A percentile compares a stretch with the other conserved stretches of the same genome.
Evolutionary conservation across 2,113 vertebrate species (phyloP).

Genomic region (Rhynchopsitta pachyrhyncha): DNA sequence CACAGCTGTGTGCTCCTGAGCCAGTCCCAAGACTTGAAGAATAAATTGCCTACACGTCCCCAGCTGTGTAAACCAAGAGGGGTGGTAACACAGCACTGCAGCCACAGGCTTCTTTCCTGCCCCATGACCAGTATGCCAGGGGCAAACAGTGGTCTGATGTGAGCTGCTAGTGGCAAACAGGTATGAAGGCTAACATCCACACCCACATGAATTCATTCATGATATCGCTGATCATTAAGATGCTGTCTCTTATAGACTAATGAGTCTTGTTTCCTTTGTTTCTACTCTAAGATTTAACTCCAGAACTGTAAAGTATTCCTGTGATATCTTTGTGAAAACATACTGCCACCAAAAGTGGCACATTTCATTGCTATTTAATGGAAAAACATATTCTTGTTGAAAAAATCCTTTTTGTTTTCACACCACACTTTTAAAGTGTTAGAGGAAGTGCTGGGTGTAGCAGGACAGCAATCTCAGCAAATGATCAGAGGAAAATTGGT

Average conservation of each 20-base stretch:
- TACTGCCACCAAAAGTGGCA: background rate
- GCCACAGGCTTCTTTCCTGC: background rate
- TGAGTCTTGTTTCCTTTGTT: background rate
- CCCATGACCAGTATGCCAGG: accelerated
- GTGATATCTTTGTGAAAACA: background rate
- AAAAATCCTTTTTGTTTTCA: background rate
- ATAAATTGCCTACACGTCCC: background rate
- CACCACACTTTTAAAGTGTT: background rate
- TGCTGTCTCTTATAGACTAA: background rate
- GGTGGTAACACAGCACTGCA: background rate
- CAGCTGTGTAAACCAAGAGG: background rate
- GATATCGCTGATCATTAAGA: accelerated
- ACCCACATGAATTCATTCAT: background rate
- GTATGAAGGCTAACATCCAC: background rate
- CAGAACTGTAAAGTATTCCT: background rate
- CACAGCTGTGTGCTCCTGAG: background rate
- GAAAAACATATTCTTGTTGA: background rate
- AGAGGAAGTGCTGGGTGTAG: background rate
- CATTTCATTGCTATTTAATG: background rate
- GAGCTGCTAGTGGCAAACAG: background rate
- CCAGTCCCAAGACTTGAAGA: accelerated
- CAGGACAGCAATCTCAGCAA: background rate
- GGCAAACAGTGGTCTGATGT: accelerated
- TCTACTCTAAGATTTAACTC: background rate
- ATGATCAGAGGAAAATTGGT: background rate